These are phyloP conservation scores for Hydrophis major DNA, from an alignment of 2,797 vertebrate genomes.

Conservation along the genomic window DNA sequence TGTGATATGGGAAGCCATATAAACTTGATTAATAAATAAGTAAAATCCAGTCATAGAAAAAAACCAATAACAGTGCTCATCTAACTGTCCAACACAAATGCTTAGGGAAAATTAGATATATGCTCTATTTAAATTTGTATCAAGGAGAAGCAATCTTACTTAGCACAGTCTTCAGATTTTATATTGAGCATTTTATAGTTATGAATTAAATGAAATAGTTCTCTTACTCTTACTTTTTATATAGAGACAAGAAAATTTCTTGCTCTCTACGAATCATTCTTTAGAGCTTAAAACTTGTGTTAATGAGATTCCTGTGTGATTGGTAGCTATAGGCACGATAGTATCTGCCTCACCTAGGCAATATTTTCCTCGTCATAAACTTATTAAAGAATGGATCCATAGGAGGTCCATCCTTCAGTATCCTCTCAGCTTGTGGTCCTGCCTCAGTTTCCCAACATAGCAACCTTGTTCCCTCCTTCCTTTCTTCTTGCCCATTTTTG, in stretches of 20 bases:
- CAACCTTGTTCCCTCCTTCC: neutral
- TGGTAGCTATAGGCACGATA: neutral
- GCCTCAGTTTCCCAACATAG: neutral
- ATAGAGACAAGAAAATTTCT: neutral
- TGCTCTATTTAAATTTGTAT: neutral
- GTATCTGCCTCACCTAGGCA: neutral
- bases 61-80: neutral
- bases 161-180: neutral
- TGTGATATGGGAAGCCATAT: neutral
- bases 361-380: neutral
- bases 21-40: neutral
- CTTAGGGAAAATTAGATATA: neutral
- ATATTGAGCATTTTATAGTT: neutral
- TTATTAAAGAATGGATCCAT: conserved; percentile 23
- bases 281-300: neutral
- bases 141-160: neutral
- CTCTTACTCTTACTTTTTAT: neutral
- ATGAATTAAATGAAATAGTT: neutral
- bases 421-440: neutral
- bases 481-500: neutral
- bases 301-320: neutral
- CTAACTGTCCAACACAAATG: neutral
- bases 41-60: neutral
- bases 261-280: neutral
- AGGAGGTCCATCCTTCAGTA: neutral